Evolutionary conservation across 2,888 invertebrate genomes (phyloP).

Genomic region (Phoenoteleia sp.): DNA sequence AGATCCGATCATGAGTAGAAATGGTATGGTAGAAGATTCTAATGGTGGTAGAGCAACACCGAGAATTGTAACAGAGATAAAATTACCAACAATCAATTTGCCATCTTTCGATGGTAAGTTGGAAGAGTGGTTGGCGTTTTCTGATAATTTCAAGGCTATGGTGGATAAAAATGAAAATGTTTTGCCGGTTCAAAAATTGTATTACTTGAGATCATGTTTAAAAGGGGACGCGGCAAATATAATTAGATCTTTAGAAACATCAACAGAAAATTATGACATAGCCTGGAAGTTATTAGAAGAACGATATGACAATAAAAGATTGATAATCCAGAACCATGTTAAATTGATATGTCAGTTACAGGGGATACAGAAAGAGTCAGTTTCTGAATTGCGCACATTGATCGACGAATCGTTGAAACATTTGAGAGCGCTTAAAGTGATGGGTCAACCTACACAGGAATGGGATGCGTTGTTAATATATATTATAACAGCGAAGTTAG

Average conservation of each 20-base stretch:
- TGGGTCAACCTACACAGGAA: neutral
- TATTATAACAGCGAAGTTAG: slow-evolving; percentile 20
- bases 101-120: slow-evolving; percentile 27
- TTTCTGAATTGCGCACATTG: slow-evolving; percentile 17
- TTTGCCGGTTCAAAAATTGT: slow-evolving; percentile 63
- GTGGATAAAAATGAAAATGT: slow-evolving; percentile 62
- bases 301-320: slow-evolving; percentile 34
- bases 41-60: too few species aligned
- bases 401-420: slow-evolving; percentile 26
- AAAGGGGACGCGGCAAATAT: slow-evolving; percentile 23
- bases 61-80: slow-evolving; percentile 30
- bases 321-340: slow-evolving; percentile 56
- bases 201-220: slow-evolving; percentile 55
- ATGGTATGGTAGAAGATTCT: neutral
- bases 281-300: slow-evolving; percentile 31
- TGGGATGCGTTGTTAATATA: slow-evolving; percentile 33
- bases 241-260: slow-evolving; percentile 42
- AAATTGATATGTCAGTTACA: slow-evolving; percentile 45
- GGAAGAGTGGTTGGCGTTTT: slow-evolving; percentile 49
- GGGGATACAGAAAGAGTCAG: slow-evolving; percentile 26
- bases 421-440: slow-evolving; percentile 25
- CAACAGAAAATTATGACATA: slow-evolving; percentile 30
- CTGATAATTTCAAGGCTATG: slow-evolving; percentile 64
- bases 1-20: neutral
- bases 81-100: slow-evolving; percentile 31